Percentiles rank a stretch among this genome's conserved stretches.
phyloP scores from a whole-genome alignment of 2,113 vertebrate species.

The Nibea coibor region DNA sequence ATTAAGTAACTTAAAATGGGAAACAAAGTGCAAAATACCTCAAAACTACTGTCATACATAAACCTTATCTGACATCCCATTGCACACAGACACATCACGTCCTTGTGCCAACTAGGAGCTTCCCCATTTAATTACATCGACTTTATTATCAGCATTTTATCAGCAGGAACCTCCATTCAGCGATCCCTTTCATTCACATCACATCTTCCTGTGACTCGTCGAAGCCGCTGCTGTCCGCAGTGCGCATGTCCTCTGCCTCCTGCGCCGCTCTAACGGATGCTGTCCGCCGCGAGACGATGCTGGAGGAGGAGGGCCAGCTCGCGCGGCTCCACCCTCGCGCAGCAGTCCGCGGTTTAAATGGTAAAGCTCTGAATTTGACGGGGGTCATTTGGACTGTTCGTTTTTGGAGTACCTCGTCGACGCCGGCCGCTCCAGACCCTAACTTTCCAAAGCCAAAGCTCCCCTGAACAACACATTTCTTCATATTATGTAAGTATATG shows the following conservation, averaged over 20 bases:
- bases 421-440: constrained; percentile 75
- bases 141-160: not conserved
- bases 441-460: constrained; percentile 66
- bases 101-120: not conserved
- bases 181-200: constrained; percentile 1
- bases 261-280: not conserved
- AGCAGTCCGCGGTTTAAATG: constrained; percentile 79
- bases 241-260: constrained; percentile 69
- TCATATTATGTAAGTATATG: constrained; percentile 68
- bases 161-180: constrained; percentile 13
- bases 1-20: not conserved
- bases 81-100: not conserved
- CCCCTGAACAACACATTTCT: constrained; percentile 34
- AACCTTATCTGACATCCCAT: not conserved
- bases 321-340: constrained; percentile 66
- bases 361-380: constrained; percentile 53
- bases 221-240: constrained; percentile 1
- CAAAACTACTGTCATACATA: not conserved
- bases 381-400: constrained; percentile 84
- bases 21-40: not conserved
- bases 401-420: constrained; percentile 81
- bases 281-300: constrained; percentile 13
- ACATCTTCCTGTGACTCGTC: not conserved
- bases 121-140: not conserved
- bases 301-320: constrained; percentile 51